Percentiles rank a stretch among this genome's conserved stretches.
Evolutionary conservation across 2,113 vertebrate species (phyloP).

Genomic region (Gorsachius goisagi): DNA sequence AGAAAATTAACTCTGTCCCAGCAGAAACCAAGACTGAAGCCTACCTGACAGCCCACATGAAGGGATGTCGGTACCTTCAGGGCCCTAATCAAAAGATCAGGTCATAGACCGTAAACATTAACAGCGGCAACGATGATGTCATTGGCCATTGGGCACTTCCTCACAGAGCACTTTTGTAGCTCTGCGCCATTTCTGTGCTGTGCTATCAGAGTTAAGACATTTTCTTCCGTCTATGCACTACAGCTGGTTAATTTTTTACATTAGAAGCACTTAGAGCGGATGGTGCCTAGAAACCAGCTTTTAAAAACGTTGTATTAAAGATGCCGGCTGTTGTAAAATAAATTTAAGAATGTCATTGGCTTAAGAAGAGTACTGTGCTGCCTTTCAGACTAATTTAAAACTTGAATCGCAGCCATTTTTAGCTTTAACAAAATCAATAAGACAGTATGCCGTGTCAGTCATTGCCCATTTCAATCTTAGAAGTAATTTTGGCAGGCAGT

Average conservation of each 20-base stretch:
- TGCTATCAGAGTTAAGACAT: background rate
- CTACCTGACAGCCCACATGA: background rate
- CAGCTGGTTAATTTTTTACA: constrained; percentile 14
- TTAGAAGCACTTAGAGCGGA: background rate
- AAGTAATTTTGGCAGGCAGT: background rate
- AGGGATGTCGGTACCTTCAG: background rate
- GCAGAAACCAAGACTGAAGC: background rate
- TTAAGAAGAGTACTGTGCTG: background rate
- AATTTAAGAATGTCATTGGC: background rate
- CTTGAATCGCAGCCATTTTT: constrained; percentile 49
- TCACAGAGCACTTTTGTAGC: background rate
- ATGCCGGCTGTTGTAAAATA: background rate
- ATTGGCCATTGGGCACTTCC: background rate
- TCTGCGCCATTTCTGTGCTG: background rate
- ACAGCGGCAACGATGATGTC: background rate
- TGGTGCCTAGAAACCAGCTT: background rate
- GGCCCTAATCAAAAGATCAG: background rate
- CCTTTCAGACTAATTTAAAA: constrained; percentile 26
- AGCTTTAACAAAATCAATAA: background rate
- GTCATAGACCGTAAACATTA: background rate
- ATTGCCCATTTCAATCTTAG: background rate
- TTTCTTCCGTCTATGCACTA: background rate
- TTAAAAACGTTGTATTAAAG: background rate
- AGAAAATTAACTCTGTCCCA: too few species aligned
- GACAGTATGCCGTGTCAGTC: background rate